A percentile compares a stretch with the other conserved stretches of the same genome.
phyloP scores from a whole-genome alignment of 1,140 invertebrate genomes.

The Proctacanthus coquilletti region DNA sequence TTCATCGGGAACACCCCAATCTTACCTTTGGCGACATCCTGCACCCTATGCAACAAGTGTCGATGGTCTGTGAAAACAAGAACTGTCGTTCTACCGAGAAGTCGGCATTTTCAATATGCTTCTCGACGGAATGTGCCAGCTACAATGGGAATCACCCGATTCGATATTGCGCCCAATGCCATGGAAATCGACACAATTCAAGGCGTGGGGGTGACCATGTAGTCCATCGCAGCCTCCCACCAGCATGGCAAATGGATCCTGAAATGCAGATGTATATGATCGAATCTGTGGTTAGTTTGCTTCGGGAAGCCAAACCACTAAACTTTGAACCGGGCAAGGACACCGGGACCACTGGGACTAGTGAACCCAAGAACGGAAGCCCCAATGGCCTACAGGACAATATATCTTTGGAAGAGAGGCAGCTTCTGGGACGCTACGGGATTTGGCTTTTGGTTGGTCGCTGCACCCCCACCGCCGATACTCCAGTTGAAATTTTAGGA shows the following conservation, averaged over 20 bases:
- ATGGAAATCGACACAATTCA: conserved; percentile 76
- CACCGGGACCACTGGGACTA: neutral
- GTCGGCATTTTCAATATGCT: conserved; percentile 90
- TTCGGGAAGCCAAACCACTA: conserved; percentile 64
- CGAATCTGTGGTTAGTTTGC: conserved; percentile 83
- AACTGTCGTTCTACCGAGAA: conserved; percentile 87
- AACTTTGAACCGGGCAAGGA: conserved; percentile 42
- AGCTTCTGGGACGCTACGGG: conserved; percentile 83
- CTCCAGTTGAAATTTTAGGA: conserved; percentile 78
- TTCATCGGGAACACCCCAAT: conserved; percentile 65
- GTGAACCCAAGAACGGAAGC: conserved; percentile 19
- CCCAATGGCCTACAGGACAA: conserved; percentile 32
- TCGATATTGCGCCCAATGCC: conserved; percentile 81
- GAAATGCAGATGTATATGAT: conserved; percentile 89
- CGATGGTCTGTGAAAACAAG: conserved; percentile 95
- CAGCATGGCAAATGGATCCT: conserved; percentile 73
- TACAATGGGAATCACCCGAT: conserved; percentile 94
- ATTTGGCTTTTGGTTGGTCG: conserved; percentile 93
- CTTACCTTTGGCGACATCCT: conserved; percentile 82
- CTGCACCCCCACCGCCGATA: conserved; percentile 70
- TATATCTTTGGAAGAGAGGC: conserved; percentile 60
- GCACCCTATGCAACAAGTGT: conserved; percentile 87
- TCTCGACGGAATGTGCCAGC: conserved; percentile 89
- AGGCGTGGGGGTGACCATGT: conserved; percentile 75
- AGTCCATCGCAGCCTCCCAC: conserved; percentile 68